Percentiles rank a stretch among this genome's conserved stretches.
These are phyloP conservation scores for Turdus rufiventris DNA, from an alignment of 2,113 vertebrate genomes.

Conservation along the genomic window DNA sequence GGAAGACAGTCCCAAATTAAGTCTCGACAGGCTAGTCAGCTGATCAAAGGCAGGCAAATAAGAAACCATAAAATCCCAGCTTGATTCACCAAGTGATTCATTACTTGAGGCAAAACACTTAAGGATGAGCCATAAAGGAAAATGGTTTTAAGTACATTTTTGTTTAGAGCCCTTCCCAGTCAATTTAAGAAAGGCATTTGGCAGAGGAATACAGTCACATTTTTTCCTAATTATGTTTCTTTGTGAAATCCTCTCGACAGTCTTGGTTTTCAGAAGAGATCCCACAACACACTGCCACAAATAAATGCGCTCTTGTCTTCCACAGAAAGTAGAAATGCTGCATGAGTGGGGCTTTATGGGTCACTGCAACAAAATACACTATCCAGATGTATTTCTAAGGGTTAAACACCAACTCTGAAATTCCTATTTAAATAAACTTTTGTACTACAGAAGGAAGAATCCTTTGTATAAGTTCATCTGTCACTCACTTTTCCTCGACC, in stretches of 20 bases:
- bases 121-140: slow-evolving; percentile 57
- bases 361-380: not conserved
- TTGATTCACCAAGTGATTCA: slow-evolving; percentile 51
- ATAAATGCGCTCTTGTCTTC: not conserved
- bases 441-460: not conserved
- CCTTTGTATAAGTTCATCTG: not conserved
- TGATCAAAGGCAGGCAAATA: slow-evolving; percentile 56
- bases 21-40: slow-evolving; percentile 10
- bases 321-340: not conserved
- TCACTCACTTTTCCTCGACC: not conserved
- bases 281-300: not conserved
- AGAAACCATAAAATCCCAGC: slow-evolving; percentile 32
- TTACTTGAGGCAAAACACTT: slow-evolving; percentile 52
- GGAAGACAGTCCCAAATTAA: slow-evolving; percentile 7
- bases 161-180: slow-evolving; percentile 47
- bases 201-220: slow-evolving; percentile 31
- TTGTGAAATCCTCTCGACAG: slow-evolving; percentile 30
- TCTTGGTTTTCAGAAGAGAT: not conserved
- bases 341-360: not conserved
- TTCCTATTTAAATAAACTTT: not conserved
- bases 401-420: not conserved
- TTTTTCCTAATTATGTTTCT: slow-evolving; percentile 52
- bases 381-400: not conserved
- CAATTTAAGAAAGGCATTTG: slow-evolving; percentile 39
- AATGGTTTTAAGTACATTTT: slow-evolving; percentile 47